phyloP scores from a whole-genome alignment of 2,113 vertebrate species.

The Columba janthina region DNA sequence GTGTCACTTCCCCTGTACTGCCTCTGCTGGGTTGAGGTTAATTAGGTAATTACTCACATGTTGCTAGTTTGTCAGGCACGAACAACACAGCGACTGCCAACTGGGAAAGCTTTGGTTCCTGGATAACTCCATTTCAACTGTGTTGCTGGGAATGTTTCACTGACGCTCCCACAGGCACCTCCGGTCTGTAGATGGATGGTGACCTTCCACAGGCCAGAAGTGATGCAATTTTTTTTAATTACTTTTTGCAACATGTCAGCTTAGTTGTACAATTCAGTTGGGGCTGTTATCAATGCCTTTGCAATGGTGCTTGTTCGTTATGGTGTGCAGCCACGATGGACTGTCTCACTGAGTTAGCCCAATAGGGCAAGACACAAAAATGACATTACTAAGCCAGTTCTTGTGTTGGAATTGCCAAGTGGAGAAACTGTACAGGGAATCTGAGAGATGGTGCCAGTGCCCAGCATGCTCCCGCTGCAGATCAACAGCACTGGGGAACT shows the following conservation, averaged over 20 bases:
- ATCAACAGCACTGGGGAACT: background rate
- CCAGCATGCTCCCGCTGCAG: background rate
- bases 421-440: background rate
- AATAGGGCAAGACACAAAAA: background rate
- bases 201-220: background rate
- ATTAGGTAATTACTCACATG: constrained; percentile 11
- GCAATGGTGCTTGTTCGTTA: background rate
- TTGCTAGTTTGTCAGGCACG: background rate
- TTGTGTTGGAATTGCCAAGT: background rate
- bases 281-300: background rate
- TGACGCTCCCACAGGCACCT: background rate
- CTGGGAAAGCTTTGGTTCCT: background rate
- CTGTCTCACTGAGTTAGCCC: background rate
- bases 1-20: background rate
- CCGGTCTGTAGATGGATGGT: fast-evolving
- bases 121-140: background rate
- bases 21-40: background rate
- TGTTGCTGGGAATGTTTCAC: background rate
- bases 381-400: background rate
- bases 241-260: background rate
- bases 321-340: background rate
- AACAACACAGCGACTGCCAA: background rate
- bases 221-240: background rate
- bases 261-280: background rate
- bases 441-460: background rate